Evolutionary conservation across 2,113 vertebrate genomes (phyloP), one percentile per base, ranked within the genome.

Genomic region (Thryonomys swinderianus): DNA sequence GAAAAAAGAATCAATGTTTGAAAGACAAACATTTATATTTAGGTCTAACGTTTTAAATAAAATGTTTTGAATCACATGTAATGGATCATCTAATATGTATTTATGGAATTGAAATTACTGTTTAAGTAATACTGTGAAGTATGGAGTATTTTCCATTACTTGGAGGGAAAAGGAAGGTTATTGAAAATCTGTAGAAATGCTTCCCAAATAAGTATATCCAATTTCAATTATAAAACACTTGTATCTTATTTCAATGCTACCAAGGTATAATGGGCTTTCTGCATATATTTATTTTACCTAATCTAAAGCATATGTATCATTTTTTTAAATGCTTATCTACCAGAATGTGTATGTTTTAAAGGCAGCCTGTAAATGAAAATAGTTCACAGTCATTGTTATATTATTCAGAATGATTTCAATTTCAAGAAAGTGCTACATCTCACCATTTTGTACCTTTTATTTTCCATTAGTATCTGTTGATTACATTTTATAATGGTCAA

Each of bases 11-110:
- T 66, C 18, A 20, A 6, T 91, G 37, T 79, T 92, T 92, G 34
- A 73, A 62, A 93, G n/a, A 82, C 61, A 92, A 83, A 34, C 88
- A 55, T 95, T 85, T 93, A 18, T 85, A n/a, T n/a, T n/a, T n/a
- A n/a, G n/a, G n/a, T n/a, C n/a, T n/a, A 45, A 3, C 88, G 4
- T 76, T 73, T 90, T 92, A 90, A 80, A 82, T 90, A 48, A 55
- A 94, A 91, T 51, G 8, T 93, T 82, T 85, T 92, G 55, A 92
- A 61, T 90, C 11, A 51, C 45, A 88, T 71, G 10, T 82, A 61
- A 67, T 85, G 85, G 18, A 27, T 93, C 79, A 90, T 55, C 16
- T 59, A 83, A 40, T 84, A 66, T 9, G 10, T 95, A 40, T 86
- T 86, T 93, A 34, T 94, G n/a, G 18, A 59, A 88, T 71, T 81